These are phyloP conservation scores for Camelus bactrianus DNA, from an alignment of 2,113 vertebrate species.

Conservation along the genomic window DNA sequence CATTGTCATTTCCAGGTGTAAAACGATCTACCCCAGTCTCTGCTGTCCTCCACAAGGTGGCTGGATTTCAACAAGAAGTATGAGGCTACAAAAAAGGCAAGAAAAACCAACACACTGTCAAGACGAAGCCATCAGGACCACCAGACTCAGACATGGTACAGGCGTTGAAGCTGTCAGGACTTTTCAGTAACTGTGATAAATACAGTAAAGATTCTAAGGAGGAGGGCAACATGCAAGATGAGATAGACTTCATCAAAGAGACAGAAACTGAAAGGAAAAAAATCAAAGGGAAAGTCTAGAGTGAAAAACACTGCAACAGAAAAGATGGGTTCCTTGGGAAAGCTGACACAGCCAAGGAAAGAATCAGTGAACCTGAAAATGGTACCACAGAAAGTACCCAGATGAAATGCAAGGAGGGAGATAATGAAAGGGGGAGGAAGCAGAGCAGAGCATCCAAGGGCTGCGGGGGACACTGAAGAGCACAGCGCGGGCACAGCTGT, in stretches of 20 bases:
- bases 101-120: neutral
- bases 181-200: neutral
- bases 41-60: neutral
- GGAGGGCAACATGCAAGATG: fast-evolving
- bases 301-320: neutral
- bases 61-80: neutral
- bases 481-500: fast-evolving
- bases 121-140: neutral
- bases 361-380: neutral
- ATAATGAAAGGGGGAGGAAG: fast-evolving
- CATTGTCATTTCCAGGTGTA: neutral
- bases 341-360: neutral
- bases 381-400: fast-evolving
- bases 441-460: fast-evolving
- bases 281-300: neutral
- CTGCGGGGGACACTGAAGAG: fast-evolving
- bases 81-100: neutral
- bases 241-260: neutral
- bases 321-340: fast-evolving
- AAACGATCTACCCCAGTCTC: neutral
- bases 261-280: too few species aligned
- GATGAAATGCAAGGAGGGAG: too few species aligned
- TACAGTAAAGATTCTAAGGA: neutral
- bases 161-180: neutral
- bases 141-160: too few species aligned